Percentiles rank a stretch among this genome's conserved stretches.
phyloP scores from a whole-genome alignment of 2,797 vertebrate genomes.

The Cossypha niveicapilla region DNA sequence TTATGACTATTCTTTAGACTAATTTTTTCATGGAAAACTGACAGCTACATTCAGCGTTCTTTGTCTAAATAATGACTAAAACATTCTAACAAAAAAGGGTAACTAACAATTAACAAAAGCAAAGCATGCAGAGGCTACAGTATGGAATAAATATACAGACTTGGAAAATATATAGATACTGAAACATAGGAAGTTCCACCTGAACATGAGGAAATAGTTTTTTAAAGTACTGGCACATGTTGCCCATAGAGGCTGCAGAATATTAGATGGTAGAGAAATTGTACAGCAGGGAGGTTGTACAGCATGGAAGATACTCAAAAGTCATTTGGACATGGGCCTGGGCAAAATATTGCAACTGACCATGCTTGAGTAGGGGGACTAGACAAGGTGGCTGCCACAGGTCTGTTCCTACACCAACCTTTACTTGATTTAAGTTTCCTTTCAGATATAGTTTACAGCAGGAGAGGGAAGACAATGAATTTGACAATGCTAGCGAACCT shows the following conservation, averaged over 20 bases:
- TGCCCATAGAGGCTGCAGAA: background rate
- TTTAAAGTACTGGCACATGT: background rate
- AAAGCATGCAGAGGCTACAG: background rate
- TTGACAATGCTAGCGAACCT: background rate
- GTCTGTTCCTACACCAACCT: background rate
- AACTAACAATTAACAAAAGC: background rate
- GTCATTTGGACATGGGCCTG: background rate
- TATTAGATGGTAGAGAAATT: background rate
- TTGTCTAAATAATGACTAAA: background rate
- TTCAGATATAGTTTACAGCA: background rate
- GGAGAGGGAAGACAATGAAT: background rate
- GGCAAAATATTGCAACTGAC: background rate
- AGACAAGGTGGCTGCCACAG: background rate
- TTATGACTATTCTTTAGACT: background rate
- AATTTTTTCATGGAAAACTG: background rate
- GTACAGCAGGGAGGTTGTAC: background rate
- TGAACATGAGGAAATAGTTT: background rate
- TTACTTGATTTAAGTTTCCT: background rate
- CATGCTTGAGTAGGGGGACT: background rate
- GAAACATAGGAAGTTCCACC: background rate
- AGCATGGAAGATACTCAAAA: background rate
- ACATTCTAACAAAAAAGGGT: background rate
- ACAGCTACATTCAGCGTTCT: background rate
- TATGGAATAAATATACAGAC: background rate
- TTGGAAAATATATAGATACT: background rate